Evolutionary conservation across 2,113 vertebrate species (phyloP).

Genomic region (Mustelus asterias): DNA sequence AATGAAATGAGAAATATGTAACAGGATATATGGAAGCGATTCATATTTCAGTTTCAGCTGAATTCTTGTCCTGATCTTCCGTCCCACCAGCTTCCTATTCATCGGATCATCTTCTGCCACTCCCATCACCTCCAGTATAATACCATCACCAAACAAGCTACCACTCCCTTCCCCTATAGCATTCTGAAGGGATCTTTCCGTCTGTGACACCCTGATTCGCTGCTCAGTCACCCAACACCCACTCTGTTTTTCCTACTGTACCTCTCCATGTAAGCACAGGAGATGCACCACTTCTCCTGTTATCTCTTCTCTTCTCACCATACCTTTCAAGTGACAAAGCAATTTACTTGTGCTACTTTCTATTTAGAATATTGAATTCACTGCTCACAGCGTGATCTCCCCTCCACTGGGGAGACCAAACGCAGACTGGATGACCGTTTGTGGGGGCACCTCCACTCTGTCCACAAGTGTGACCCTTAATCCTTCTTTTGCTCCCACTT

Average conservation of each 20-base stretch:
- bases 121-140: too few species aligned
- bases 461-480: too few species aligned
- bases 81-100: not conserved
- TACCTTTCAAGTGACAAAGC: too few species aligned
- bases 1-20: not conserved
- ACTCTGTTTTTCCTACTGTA: not conserved
- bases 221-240: not conserved
- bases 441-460: too few species aligned
- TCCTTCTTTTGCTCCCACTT: too few species aligned
- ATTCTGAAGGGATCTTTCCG: not conserved
- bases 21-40: not conserved
- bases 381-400: too few species aligned
- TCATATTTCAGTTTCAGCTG: not conserved
- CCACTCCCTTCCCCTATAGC: not conserved
- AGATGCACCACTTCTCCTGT: not conserved
- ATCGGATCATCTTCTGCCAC: not conserved
- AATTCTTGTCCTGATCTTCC: not conserved
- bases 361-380: too few species aligned
- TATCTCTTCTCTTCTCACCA: too few species aligned
- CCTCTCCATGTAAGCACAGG: not conserved
- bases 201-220: not conserved
- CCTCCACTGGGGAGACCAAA: too few species aligned
- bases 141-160: too few species aligned
- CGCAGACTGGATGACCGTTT: too few species aligned
- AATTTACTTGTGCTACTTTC: too few species aligned